Conservation (phyloP, 2,797 vertebrate species). For the Sphenopsis melanotis region DNA sequence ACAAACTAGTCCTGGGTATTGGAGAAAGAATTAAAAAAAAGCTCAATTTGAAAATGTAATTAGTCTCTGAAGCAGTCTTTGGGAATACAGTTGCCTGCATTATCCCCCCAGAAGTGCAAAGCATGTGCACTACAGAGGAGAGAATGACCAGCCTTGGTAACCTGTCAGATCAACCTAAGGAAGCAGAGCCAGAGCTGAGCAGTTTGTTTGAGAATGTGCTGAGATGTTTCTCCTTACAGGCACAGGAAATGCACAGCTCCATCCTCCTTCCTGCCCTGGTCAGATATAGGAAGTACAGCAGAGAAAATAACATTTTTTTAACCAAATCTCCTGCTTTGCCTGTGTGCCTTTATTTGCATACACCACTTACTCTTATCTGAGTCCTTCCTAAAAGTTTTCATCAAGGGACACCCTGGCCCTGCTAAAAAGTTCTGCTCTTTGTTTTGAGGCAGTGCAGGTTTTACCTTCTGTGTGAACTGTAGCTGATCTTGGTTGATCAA, state of each 20-base stretch:
- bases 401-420: background rate
- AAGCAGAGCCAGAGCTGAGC: background rate
- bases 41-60: background rate
- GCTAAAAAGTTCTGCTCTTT: background rate
- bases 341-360: background rate
- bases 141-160: background rate
- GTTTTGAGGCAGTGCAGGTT: background rate
- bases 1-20: background rate
- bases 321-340: background rate
- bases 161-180: background rate
- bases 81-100: background rate
- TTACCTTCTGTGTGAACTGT: background rate
- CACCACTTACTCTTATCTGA: rapidly evolving
- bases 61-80: background rate
- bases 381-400: background rate
- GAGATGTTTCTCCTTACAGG: background rate
- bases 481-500: rapidly evolving
- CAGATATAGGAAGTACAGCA: background rate
- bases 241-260: background rate
- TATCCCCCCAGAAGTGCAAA: background rate
- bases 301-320: background rate
- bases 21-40: background rate
- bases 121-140: background rate
- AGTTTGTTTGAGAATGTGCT: background rate
- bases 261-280: background rate